These are phyloP conservation scores for Vespertilio murinus DNA, from an alignment of 2,797 vertebrate genomes.

Conservation along the genomic window DNA sequence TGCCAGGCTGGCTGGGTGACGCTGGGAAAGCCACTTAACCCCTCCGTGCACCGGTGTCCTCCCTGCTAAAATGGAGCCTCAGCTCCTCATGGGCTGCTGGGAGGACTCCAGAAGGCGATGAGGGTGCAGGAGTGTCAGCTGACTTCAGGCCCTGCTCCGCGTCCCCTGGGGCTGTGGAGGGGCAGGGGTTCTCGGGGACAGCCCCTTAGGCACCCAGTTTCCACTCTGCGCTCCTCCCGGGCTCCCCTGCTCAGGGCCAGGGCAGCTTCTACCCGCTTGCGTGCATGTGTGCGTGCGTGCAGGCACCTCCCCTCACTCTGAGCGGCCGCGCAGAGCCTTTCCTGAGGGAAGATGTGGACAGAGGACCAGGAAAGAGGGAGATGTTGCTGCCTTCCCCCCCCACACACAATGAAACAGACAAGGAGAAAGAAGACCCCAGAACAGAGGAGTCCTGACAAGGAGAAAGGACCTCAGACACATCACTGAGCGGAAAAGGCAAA, in stretches of 20 bases:
- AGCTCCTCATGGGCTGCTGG: background rate
- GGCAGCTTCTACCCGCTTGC: no score
- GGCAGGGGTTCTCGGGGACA: background rate
- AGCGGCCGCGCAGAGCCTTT: background rate
- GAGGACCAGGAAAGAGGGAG: no score
- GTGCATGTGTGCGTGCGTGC: no score
- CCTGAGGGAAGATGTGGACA: background rate
- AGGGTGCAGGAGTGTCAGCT: background rate
- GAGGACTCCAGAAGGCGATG: background rate
- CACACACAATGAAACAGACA: fast-evolving
- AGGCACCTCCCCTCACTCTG: background rate
- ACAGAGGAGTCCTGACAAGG: background rate
- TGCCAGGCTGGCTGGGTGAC: background rate
- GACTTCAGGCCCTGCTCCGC: background rate
- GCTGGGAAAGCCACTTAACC: background rate
- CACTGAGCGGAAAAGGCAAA: background rate
- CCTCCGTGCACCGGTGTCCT: background rate
- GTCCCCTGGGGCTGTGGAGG: background rate
- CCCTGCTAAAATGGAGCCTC: background rate
- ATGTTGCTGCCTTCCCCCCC: background rate
- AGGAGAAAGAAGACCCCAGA: background rate
- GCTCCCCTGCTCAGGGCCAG: background rate
- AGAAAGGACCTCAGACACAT: background rate
- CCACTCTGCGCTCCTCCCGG: background rate
- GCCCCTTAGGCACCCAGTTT: background rate